Evolutionary conservation across 1,140 invertebrate genomes (phyloP), one percentile per base, ranked within the genome.

Genomic region (Gryllus bimaculatus): DNA sequence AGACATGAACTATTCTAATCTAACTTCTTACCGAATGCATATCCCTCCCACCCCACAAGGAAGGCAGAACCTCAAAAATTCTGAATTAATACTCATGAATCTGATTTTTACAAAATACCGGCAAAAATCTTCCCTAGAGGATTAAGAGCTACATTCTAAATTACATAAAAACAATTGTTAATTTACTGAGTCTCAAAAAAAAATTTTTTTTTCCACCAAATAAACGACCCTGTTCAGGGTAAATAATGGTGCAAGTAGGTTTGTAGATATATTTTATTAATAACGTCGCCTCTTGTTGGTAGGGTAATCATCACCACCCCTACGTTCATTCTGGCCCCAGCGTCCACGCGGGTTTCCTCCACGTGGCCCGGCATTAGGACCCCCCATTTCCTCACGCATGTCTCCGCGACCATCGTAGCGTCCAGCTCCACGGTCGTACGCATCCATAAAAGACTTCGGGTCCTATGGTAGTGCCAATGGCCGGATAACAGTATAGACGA

Each of bases 261-360:
- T 66, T 66, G 54, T 66, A 66, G 54, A 39, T 39, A 39, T 66
- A 74, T 48, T 8, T 8, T 74, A 12, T 79, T 74, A 79, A 77
- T 79, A 79, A 26, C 79, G 79, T 20, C 79, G 75, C 48, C 79
- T 79, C 79, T 79, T 79, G 54, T 18, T 66, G 47, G 74, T n/a
- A 18, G 79, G 79, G 47, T 77, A 79, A 76, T 79, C 79, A 48
- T 79, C 79, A 15, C 73, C 73, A 74, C 66, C 73, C n/a, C 75
- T 54, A 48, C 79, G 75, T 12, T 77, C 75, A 66, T 48, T 74
- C 47, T 15, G 75, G 26, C 79, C 79, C 79, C 79, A 79, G 47
- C 79, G 79, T 8, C 79, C 79, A 77, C 79, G 79, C 21, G 79
- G 79, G n/a, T 79, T 79, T 54, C 79, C 79, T 20, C 79, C 79